Base-by-base conservation (phyloP, 1,140 invertebrate genomes). In the Drosophila lacteicornis region DNA sequence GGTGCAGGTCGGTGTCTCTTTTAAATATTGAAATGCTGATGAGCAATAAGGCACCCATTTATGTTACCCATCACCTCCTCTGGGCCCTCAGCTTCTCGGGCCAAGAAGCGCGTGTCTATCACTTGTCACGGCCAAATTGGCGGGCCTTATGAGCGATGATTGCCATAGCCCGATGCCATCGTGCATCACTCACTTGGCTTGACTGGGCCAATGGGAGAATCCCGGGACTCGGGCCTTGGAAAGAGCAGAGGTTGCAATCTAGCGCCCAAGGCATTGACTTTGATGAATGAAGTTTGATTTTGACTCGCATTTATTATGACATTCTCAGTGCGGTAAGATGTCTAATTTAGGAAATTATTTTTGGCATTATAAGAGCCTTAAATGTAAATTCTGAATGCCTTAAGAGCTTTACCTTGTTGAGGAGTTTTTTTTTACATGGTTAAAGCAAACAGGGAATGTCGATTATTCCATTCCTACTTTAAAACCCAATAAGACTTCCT, bases 51-150 rank as follows among this genome's bases (percentile, higher is more conserved):
- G 71, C 62, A 76, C 66, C 73, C 74, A 68, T 66, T 63, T 55
- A 30, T 30, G 27, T 30, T 30, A 73, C 67, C 63, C 60, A 59
- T 69, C 60, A 12, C 51, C 61, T 79, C 36, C 36, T 38, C 12
- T 40, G 82, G 80, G 74, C 69, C 47, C 30, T 0, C 33, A 11
- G 33, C 33, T 36, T 38, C 12, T 56, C 6, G 81, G 80, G 69
- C 73, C 47, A 69, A 73, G 42, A 59, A 66, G 67, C 80, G 77
- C 75, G 71, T 80, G 68, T 82, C 81, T 90, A 82, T 87, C 84
- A 87, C 80, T 88, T 87, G 85, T 80, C 85, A 80, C 22, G 80
- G 80, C 80, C 80, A 84, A 90, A 84, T 84, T 90, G 85, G 77
- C 74, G 74, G 69, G 66, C 70, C 85, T 90, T 78, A 71, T 87